These are phyloP conservation scores for Labrus mixtus DNA, from an alignment of 2,113 vertebrate genomes.

Conservation along the genomic window DNA sequence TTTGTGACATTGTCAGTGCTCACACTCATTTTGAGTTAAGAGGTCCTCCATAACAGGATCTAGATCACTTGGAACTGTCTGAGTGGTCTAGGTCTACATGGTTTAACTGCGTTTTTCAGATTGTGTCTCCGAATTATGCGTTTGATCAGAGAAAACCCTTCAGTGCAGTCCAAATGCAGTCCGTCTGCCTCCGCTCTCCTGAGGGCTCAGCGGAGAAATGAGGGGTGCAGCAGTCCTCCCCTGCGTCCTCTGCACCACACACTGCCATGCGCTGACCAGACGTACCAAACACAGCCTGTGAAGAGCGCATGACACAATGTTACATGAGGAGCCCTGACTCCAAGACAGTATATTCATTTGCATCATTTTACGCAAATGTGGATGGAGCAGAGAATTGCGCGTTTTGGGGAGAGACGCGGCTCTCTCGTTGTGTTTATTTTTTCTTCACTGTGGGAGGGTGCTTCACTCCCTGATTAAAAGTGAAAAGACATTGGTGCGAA, in stretches of 20 bases:
- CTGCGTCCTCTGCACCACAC: constrained; percentile 64
- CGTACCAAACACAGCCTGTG: constrained; percentile 27
- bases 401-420: constrained; percentile 2
- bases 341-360: not conserved
- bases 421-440: constrained; percentile 28
- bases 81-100: constrained; percentile 25
- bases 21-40: constrained; percentile 81
- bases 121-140: not conserved
- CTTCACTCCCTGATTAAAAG: constrained; percentile 19
- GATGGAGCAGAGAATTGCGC: not conserved
- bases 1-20: constrained; percentile 81
- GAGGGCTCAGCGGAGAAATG: constrained; percentile 60
- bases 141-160: constrained; percentile 1
- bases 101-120: not conserved
- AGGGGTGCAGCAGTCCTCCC: constrained; percentile 61
- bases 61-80: constrained; percentile 45
- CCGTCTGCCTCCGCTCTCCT: constrained; percentile 49
- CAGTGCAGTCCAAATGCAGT: constrained; percentile 32
- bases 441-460: constrained; percentile 31
- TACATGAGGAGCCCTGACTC: not conserved
- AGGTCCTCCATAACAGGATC: constrained; percentile 83
- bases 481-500: not conserved
- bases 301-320: constrained; percentile 49
- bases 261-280: constrained; percentile 54
- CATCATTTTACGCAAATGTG: constrained; percentile 13